A percentile compares a stretch with the other conserved stretches of the same genome.
phyloP scores from a whole-genome alignment of 1,140 invertebrate species.

The Panulirus ornatus region DNA sequence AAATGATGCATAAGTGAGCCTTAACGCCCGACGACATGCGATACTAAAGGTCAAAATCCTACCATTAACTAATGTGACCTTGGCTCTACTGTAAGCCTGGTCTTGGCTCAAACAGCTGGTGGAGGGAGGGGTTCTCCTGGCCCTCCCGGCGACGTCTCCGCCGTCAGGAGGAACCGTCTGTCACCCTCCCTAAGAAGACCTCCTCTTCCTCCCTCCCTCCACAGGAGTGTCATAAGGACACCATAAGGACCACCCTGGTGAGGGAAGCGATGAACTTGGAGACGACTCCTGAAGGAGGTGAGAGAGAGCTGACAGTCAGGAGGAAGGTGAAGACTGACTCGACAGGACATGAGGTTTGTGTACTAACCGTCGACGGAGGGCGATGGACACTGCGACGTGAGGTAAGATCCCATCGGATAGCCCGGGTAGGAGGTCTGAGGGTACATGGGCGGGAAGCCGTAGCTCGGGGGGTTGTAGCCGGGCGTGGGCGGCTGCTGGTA shows the following conservation, averaged over 20 bases:
- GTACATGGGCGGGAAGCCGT: constrained; percentile 74
- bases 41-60: constrained; percentile 36
- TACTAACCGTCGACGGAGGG: constrained; percentile 74
- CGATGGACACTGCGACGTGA: constrained; percentile 73
- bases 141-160: background rate
- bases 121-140: background rate
- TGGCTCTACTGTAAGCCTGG: background rate
- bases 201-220: too few species aligned
- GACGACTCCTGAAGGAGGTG: too few species aligned
- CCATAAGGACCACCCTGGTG: too few species aligned
- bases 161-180: background rate
- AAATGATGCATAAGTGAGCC: constrained; percentile 36
- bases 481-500: constrained; percentile 74
- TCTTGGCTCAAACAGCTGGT: background rate
- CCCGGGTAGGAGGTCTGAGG: constrained; percentile 74
- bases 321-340: background rate
- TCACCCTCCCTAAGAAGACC: too few species aligned
- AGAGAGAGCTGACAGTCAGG: too few species aligned
- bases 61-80: background rate
- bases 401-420: constrained; percentile 72
- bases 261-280: too few species aligned
- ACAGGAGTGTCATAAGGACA: too few species aligned
- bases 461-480: constrained; percentile 73
- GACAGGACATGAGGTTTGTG: background rate
- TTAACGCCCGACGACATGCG: constrained; percentile 18